A percentile compares a stretch with the other conserved stretches of the same genome.
These are phyloP conservation scores for Orthonychiurus folsomi DNA, from an alignment of 2,888 invertebrate species.

Conservation along the genomic window DNA sequence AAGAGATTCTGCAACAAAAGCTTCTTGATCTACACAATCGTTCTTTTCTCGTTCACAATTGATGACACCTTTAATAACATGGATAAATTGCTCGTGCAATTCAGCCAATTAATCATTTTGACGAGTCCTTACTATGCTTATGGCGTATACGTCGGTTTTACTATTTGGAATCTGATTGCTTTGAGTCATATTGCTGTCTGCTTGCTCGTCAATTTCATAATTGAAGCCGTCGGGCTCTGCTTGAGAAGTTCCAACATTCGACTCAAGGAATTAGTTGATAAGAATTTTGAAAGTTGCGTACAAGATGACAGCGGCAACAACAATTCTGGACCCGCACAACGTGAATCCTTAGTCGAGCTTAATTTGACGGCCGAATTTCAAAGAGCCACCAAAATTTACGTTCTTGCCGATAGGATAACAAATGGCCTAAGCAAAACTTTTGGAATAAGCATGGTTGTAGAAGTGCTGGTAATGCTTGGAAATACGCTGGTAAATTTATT, in stretches of 20 bases:
- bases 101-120: not conserved
- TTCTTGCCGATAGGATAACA: not conserved
- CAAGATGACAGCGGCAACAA: not conserved
- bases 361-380: not conserved
- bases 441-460: not conserved
- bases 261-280: not conserved
- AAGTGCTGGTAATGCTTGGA: not conserved
- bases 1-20: not conserved
- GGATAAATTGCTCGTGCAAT: not conserved
- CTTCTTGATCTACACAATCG: not conserved
- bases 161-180: not conserved
- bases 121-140: not conserved
- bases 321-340: not conserved
- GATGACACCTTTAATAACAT: not conserved
- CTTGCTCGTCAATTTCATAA: not conserved
- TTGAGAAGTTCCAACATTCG: not conserved
- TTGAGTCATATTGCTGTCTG: not conserved
- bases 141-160: not conserved
- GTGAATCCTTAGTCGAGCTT: not conserved
- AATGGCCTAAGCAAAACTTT: not conserved
- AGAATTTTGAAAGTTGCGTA: not conserved
- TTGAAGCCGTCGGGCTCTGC: not conserved
- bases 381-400: not conserved
- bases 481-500: not conserved
- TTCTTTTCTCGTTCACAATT: not conserved